A percentile compares a stretch with the other conserved stretches of the same genome.
These are phyloP conservation scores for Clistopyga incitator DNA, from an alignment of 2,888 invertebrate genomes.

Conservation along the genomic window DNA sequence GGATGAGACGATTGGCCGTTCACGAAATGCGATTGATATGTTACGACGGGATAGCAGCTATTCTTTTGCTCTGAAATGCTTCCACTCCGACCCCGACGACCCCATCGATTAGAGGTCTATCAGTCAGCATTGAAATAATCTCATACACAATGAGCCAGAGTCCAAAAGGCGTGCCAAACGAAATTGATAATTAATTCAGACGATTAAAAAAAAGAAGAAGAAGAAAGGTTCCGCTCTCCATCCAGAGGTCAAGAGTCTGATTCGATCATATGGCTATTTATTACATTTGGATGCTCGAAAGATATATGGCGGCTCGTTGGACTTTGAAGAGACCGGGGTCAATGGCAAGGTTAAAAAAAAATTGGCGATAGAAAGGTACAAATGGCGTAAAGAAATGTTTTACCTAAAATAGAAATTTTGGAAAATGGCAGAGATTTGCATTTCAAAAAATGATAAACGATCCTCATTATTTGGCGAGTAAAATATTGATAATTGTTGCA, in stretches of 20 bases:
- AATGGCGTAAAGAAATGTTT: neutral
- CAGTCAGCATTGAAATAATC: constrained; percentile 70
- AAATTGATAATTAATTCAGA: constrained; percentile 74
- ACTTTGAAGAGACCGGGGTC: neutral
- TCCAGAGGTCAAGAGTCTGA: constrained; percentile 15
- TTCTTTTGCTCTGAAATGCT: neutral
- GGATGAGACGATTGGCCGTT: neutral
- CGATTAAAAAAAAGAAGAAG: constrained; percentile 62
- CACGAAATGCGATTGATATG: constrained; percentile 9
- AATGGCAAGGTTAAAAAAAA: neutral
- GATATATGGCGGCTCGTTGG: neutral
- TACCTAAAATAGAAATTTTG: too few species aligned
- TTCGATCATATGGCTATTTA: constrained; percentile 7
- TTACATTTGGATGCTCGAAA: neutral
- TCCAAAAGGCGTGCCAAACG: constrained; percentile 72
- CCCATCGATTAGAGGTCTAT: constrained; percentile 72
- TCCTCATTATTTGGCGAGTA: too few species aligned
- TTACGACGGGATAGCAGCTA: constrained; percentile 6
- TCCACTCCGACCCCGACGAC: constrained; percentile 46
- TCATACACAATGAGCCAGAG: constrained; percentile 58
- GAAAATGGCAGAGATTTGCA: neutral
- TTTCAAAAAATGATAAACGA: neutral
- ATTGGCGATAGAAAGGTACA: neutral
- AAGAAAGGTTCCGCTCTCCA: constrained; percentile 20
- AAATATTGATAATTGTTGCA: too few species aligned